A percentile compares a stretch with the other conserved stretches of the same genome.
phyloP scores from a whole-genome alignment of 2,797 vertebrate genomes.

The Acropternis orthonyx region DNA sequence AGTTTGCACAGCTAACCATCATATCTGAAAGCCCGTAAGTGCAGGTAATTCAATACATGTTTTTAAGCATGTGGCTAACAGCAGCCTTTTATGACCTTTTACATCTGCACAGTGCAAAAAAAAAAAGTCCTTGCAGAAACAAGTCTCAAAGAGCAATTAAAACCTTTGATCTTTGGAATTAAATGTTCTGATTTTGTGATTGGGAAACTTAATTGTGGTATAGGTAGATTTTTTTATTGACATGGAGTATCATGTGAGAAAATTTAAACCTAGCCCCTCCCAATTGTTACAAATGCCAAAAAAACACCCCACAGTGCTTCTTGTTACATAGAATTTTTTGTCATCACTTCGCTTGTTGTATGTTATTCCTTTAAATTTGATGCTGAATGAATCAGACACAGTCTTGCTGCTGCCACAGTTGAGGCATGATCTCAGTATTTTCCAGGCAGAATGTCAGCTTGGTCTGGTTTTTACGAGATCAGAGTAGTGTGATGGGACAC shows the following conservation, averaged over 20 bases:
- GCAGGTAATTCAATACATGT: not conserved
- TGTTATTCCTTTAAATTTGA: not conserved
- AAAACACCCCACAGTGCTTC: accelerated
- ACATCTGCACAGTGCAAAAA: not conserved
- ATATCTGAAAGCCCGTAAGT: not conserved
- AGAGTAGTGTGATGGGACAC: not conserved
- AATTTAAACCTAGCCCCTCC: not conserved
- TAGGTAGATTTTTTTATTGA: not conserved
- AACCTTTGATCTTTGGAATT: not conserved
- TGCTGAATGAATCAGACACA: not conserved
- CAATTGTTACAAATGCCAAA: not conserved
- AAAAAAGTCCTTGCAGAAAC: not conserved
- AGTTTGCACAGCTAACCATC: not conserved
- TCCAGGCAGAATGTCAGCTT: not conserved
- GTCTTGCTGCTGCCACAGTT: not conserved
- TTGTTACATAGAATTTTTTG: not conserved
- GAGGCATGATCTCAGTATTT: not conserved
- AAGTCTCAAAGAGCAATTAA: not conserved
- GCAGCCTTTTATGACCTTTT: not conserved
- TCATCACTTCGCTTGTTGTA: not conserved
- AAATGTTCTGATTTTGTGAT: not conserved
- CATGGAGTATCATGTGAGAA: not conserved
- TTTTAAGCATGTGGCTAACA: not conserved
- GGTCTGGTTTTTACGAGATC: not conserved
- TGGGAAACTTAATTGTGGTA: not conserved